Percentiles rank a stretch among this genome's conserved stretches.
Evolutionary conservation across 1,140 invertebrate species (phyloP).

Genomic region (Zelostemma sp.): DNA sequence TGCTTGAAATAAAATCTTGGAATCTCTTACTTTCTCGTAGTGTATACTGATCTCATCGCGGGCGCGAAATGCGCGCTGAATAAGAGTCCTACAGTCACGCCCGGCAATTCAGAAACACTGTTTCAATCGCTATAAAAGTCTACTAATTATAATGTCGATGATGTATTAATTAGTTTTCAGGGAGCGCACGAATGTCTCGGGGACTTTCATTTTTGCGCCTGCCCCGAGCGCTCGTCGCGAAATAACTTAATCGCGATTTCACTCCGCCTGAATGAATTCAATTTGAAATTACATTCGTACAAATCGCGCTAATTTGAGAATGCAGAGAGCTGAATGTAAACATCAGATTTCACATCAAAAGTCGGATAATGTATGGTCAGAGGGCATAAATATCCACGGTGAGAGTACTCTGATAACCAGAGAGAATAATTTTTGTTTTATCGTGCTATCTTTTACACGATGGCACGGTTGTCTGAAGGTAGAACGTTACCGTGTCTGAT

Average conservation of each 20-base stretch:
- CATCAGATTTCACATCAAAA: too few relatives aligned
- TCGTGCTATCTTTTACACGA: conserved; percentile 33
- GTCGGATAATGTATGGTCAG: too few relatives aligned
- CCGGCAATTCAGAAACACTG: not conserved
- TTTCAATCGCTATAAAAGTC: not conserved
- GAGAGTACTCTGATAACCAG: conserved; percentile 7
- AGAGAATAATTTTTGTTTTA: conserved; percentile 24
- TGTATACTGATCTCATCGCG: not conserved
- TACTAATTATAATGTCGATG: not conserved
- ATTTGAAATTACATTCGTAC: not conserved
- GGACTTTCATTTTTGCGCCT: conserved; percentile 3
- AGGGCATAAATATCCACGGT: too few relatives aligned
- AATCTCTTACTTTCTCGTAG: conserved; percentile 54
- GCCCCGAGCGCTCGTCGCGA: conserved; percentile 1
- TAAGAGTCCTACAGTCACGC: not conserved
- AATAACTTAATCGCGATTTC: not conserved
- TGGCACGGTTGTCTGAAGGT: conserved; percentile 29
- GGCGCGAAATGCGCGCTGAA: not conserved
- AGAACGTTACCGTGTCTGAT: conserved; percentile 32
- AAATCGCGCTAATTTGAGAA: not conserved
- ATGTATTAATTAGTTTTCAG: not conserved
- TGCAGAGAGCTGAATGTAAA: too few relatives aligned
- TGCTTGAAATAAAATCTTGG: conserved; percentile 50
- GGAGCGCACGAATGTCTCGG: not conserved
- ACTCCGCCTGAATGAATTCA: too few relatives aligned